These are phyloP conservation scores for Branchellion lobata DNA, from an alignment of 2,888 invertebrate genomes.

Conservation along the genomic window DNA sequence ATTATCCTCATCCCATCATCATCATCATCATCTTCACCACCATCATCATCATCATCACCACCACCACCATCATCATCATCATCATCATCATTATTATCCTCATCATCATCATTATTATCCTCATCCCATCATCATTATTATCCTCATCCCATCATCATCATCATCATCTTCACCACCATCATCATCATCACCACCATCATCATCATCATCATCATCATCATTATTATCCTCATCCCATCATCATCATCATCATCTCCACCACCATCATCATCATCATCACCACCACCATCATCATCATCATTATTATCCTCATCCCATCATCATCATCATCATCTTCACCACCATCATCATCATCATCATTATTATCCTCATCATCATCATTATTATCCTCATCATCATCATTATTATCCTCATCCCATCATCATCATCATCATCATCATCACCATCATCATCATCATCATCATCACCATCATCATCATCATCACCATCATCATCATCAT, in stretches of 20 bases:
- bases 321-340: background rate
- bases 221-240: no score
- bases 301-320: background rate
- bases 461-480: background rate
- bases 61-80: background rate
- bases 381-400: background rate
- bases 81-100: no score
- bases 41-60: background rate
- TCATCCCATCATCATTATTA: no score
- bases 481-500: background rate
- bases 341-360: background rate
- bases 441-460: background rate
- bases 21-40: background rate
- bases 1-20: background rate
- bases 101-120: no score
- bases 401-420: background rate
- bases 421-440: no score
- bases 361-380: background rate
- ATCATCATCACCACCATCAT: no score
- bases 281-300: constrained; percentile 6
- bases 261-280: background rate
- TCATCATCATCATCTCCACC: background rate
- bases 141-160: background rate
- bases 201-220: no score
- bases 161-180: constrained; percentile 1